Conservation (phyloP, 2,888 invertebrate species). For the Eristalis pertinax region DNA sequence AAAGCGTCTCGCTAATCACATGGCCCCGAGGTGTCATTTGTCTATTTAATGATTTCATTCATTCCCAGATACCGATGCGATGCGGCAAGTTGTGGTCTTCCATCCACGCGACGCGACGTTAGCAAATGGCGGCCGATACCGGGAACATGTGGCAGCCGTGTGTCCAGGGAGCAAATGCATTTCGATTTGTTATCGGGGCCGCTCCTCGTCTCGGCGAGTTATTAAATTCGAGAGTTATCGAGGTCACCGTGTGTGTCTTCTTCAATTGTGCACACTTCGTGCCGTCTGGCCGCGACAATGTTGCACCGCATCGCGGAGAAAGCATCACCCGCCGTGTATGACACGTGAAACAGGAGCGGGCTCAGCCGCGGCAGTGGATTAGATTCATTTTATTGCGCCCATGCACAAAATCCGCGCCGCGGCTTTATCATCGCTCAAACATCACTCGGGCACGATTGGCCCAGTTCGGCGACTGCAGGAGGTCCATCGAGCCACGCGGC, state of each 20-base stretch:
- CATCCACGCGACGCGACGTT: conserved; percentile 39
- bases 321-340: conserved; percentile 4
- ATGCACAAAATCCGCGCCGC: conserved; percentile 54
- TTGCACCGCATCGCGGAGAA: conserved; percentile 21
- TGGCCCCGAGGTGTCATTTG: conserved; percentile 69
- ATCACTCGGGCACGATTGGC: conserved; percentile 68
- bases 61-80: conserved; percentile 44
- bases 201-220: neutral
- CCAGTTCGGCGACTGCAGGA: conserved; percentile 37
- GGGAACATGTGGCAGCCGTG: conserved; percentile 41
- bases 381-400: conserved; percentile 24
- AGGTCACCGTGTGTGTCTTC: neutral
- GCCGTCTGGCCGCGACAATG: neutral
- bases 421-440: conserved; percentile 68
- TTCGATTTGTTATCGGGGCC: conserved; percentile 41
- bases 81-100: conserved; percentile 59
- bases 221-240: neutral
- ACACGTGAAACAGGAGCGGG: conserved; percentile 55
- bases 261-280: neutral
- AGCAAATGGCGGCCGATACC: conserved; percentile 59
- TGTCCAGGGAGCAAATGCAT: conserved; percentile 37
- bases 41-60: conserved; percentile 72
- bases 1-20: conserved; percentile 69
- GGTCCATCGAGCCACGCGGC: neutral
- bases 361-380: conserved; percentile 19